These are phyloP conservation scores for Eupithecia subfuscata DNA, from an alignment of 2,888 invertebrate species.

Conservation along the genomic window DNA sequence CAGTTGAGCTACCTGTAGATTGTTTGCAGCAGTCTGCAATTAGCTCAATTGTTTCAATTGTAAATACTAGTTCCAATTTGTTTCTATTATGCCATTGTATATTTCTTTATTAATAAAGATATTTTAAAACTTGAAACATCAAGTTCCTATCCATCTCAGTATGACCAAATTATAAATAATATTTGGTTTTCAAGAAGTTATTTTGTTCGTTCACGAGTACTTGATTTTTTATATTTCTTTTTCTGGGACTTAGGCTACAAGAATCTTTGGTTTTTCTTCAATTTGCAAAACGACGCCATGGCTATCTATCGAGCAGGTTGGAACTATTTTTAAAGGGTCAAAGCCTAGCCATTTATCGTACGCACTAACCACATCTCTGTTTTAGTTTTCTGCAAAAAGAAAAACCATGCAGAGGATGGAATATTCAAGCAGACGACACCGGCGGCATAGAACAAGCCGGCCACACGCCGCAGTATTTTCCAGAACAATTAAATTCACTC, in stretches of 20 bases:
- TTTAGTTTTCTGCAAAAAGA: background rate
- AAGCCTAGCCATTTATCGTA: background rate
- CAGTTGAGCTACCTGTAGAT: too few relatives aligned
- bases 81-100: too few relatives aligned
- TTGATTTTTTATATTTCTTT: too few relatives aligned
- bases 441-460: background rate
- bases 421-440: slow-evolving; percentile 4
- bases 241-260: too few relatives aligned
- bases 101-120: too few relatives aligned
- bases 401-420: background rate
- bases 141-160: background rate
- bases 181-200: background rate
- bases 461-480: slow-evolving; percentile 43
- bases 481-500: slow-evolving; percentile 60
- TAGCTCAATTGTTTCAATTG: too few relatives aligned
- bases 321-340: background rate
- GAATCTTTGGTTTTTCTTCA: too few relatives aligned
- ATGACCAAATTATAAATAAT: background rate
- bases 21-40: too few relatives aligned
- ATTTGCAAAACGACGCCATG: too few relatives aligned
- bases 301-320: too few relatives aligned
- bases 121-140: background rate
- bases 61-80: too few relatives aligned
- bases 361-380: background rate
- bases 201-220: background rate